A percentile compares a stretch with the other conserved stretches of the same genome.
These are phyloP conservation scores for Ammodytes marinus DNA, from an alignment of 2,113 vertebrate species.

Conservation along the genomic window DNA sequence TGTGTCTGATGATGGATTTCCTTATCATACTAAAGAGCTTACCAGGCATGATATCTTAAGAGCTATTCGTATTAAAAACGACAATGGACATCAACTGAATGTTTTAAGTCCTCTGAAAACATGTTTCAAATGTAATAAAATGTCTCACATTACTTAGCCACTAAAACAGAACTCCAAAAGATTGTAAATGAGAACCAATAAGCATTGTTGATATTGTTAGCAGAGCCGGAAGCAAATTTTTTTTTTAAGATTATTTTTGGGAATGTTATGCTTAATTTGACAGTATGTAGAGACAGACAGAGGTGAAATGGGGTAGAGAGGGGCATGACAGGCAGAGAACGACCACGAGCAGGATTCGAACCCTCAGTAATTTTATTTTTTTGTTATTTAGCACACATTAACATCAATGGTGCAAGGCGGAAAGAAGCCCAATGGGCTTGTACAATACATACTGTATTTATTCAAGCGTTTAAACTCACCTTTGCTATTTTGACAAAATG, in stretches of 20 bases:
- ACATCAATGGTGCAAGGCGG: no score
- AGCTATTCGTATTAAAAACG: background rate
- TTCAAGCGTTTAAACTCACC: conserved; percentile 83
- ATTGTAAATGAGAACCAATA: background rate
- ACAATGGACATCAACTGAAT: background rate
- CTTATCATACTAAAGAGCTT: background rate
- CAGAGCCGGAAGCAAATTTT: background rate
- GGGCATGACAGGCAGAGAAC: no score
- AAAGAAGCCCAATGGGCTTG: no score
- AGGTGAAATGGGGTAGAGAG: no score
- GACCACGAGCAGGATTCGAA: no score
- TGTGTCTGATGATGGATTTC: background rate
- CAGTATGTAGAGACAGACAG: no score
- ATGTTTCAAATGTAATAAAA: background rate
- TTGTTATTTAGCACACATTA: no score
- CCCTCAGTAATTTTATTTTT: no score
- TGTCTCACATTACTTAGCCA: background rate
- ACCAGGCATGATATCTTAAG: background rate
- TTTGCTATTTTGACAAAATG: conserved; percentile 99
- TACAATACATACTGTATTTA: no score
- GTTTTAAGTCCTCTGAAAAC: background rate
- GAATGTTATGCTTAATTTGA: no score
- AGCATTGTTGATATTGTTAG: background rate
- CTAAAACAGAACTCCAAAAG: background rate
- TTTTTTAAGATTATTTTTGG: no score